Conservation (phyloP, 2,797 vertebrate genomes). For the Australoheros facetus region DNA sequence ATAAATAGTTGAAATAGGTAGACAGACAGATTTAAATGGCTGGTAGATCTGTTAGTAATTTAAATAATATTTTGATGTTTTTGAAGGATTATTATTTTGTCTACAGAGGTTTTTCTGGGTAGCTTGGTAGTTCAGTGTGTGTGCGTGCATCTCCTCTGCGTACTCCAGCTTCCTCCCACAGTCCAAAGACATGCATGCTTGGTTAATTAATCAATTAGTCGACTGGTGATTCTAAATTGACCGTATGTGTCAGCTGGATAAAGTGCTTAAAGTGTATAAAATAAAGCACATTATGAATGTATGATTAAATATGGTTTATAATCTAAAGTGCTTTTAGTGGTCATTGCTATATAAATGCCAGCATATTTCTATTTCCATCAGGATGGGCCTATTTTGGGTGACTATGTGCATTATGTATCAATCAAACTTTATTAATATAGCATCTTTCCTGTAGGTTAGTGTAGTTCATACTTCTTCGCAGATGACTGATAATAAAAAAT, state of each 20-base stretch:
- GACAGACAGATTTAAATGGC: not conserved
- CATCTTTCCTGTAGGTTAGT: not conserved
- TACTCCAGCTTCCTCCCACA: no score
- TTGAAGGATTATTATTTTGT: not conserved
- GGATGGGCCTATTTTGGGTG: not conserved
- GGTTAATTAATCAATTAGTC: no score
- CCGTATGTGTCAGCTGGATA: no score
- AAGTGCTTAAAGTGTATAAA: no score
- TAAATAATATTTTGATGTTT: not conserved
- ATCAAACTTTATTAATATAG: not conserved
- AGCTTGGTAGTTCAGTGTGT: not conserved
- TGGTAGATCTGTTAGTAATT: not conserved
- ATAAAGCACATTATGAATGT: no score
- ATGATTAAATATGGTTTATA: no score
- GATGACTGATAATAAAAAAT: not conserved
- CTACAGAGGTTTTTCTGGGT: not conserved
- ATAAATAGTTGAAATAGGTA: not conserved
- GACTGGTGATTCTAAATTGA: no score
- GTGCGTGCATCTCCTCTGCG: no score
- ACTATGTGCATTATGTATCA: not conserved
- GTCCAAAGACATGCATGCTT: no score
- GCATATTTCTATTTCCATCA: not conserved
- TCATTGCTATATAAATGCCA: not conserved
- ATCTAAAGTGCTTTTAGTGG: no score
- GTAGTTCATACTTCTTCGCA: not conserved